phyloP scores from a whole-genome alignment of 2,797 vertebrate species.

The Spinus pinus region DNA sequence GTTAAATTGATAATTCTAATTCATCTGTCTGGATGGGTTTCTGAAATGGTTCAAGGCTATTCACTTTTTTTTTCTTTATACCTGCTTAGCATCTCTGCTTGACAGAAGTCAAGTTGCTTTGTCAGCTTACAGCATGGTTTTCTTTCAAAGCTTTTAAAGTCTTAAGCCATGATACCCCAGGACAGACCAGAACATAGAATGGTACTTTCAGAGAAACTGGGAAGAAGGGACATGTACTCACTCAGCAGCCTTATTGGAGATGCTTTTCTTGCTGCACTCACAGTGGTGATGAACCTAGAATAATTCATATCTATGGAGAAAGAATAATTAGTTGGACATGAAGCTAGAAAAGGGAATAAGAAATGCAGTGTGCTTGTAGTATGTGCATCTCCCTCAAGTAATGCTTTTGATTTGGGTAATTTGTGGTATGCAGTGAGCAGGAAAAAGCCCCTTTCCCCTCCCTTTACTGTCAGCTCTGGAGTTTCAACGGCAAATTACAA shows the following conservation, averaged over 20 bases:
- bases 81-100: not conserved
- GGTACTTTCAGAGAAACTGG: not conserved
- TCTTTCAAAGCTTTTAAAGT: not conserved
- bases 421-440: not conserved
- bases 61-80: not conserved
- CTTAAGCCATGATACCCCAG: not conserved
- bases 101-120: not conserved
- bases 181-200: not conserved
- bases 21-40: not conserved
- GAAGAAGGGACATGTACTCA: conserved; percentile 72
- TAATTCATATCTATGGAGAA: conserved; percentile 86
- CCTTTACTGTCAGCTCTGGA: not conserved
- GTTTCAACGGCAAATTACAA: not conserved
- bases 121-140: not conserved
- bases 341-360: not conserved
- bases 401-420: not conserved
- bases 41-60: not conserved
- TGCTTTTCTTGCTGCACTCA: conserved; percentile 84
- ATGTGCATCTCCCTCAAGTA: not conserved
- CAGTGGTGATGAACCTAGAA: conserved; percentile 85
- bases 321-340: not conserved
- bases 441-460: not conserved
- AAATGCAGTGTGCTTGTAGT: not conserved
- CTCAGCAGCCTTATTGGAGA: conserved; percentile 86
- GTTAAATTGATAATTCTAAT: not conserved